Conservation (phyloP, 2,113 vertebrate species). For the Hyla sarda region DNA sequence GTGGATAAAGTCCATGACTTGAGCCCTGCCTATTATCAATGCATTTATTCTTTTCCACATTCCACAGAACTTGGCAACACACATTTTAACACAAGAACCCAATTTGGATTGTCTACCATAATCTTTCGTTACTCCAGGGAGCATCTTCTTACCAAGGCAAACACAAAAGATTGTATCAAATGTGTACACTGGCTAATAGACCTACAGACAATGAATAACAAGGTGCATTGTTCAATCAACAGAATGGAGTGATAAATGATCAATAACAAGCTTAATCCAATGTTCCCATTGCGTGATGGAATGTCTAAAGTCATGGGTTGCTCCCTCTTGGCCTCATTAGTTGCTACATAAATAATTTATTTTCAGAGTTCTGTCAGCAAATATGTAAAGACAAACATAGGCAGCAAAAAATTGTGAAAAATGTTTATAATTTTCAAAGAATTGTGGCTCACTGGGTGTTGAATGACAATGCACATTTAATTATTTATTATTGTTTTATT, state of each 20-base stretch:
- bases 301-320: neutral
- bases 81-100: neutral
- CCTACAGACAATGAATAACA: neutral
- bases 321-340: constrained; percentile 17
- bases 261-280: neutral
- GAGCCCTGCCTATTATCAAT: too few species aligned
- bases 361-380: neutral
- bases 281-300: neutral
- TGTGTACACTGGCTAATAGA: neutral
- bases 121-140: neutral
- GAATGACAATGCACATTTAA: neutral
- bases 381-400: neutral
- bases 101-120: neutral
- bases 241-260: neutral
- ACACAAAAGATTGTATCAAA: constrained; percentile 7
- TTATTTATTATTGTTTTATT: neutral
- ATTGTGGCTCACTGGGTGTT: neutral
- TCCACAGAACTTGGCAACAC: too few species aligned
- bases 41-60: neutral
- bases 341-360: neutral
- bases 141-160: neutral
- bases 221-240: neutral
- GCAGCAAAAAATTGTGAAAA: neutral
- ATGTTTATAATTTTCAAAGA: neutral
- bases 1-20: too few species aligned